Conservation (phyloP, 2,888 invertebrate genomes). For the Synanthedon vespiformis region DNA sequence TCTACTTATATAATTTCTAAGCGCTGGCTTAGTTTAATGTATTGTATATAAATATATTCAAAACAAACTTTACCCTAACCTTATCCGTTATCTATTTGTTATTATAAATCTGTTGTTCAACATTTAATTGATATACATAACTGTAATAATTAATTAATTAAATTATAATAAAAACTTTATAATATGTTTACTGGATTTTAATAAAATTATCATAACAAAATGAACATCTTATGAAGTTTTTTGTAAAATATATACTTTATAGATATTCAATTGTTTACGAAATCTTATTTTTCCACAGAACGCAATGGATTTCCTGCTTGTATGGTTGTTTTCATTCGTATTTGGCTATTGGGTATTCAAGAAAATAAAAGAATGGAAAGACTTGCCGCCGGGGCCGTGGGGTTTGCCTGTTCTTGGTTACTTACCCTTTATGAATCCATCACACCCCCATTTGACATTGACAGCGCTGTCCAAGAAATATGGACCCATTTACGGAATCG, state of each 20-base stretch:
- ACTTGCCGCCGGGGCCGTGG: slow-evolving; percentile 82
- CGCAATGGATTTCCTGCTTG: slow-evolving; percentile 34
- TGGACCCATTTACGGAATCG: slow-evolving; percentile 80
- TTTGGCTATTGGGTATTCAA: slow-evolving; percentile 41
- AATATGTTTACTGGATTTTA: too few relatives aligned
- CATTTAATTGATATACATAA: too few relatives aligned
- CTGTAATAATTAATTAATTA: too few relatives aligned
- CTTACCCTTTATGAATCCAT: slow-evolving; percentile 77
- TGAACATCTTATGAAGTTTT: too few relatives aligned
- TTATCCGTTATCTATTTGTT: too few relatives aligned
- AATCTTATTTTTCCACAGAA: slow-evolving; percentile 14
- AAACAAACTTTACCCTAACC: too few relatives aligned
- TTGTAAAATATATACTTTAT: neutral
- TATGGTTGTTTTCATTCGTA: slow-evolving; percentile 34
- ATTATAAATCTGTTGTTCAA: too few relatives aligned
- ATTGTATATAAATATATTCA: too few relatives aligned
- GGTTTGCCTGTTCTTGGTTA: slow-evolving; percentile 85
- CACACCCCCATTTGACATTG: slow-evolving; percentile 79
- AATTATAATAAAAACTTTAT: too few relatives aligned
- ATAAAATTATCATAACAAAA: too few relatives aligned
- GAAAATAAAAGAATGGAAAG: slow-evolving; percentile 48
- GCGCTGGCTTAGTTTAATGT: too few relatives aligned
- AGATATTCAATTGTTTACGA: neutral
- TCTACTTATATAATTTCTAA: too few relatives aligned
- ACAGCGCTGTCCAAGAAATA: slow-evolving; percentile 75